A percentile compares a stretch with the other conserved stretches of the same genome.
phyloP scores from a whole-genome alignment of 2,797 vertebrate species.

The Galagoides demidoff region DNA sequence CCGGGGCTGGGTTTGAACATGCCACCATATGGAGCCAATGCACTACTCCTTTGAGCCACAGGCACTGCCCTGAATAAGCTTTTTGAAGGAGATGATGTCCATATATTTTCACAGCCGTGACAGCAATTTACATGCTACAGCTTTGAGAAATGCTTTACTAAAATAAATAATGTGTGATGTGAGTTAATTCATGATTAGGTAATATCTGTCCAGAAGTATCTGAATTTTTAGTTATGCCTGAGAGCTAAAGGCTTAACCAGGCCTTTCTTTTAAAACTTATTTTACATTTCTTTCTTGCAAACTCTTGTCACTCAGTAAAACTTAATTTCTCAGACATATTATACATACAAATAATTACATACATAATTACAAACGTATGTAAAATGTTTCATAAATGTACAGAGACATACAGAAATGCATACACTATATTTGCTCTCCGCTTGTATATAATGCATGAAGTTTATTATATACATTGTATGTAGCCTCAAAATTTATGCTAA shows the following conservation, averaged over 20 bases:
- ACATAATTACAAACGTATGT: neutral
- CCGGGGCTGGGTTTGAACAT: too few relatives aligned
- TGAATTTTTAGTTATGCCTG: neutral
- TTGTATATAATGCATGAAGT: neutral
- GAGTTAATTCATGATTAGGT: neutral
- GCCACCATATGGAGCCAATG: too few relatives aligned
- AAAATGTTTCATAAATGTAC: too few relatives aligned
- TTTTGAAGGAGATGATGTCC: neutral
- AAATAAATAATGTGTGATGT: neutral
- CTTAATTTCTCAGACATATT: neutral
- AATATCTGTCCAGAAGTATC: neutral
- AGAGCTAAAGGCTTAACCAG: neutral
- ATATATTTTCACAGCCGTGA: neutral
- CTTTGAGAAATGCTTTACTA: constrained; percentile 25
- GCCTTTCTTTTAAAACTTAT: neutral
- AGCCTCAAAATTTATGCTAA: neutral
- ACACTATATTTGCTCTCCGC: neutral
- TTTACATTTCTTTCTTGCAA: neutral
- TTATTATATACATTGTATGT: neutral
- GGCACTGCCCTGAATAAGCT: neutral
- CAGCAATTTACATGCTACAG: neutral
- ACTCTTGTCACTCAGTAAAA: neutral
- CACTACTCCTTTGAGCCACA: too few relatives aligned
- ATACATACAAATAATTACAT: neutral
- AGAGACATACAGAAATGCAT: neutral